phyloP scores from a whole-genome alignment of 2,888 invertebrate species.

The Andrena fulva region DNA sequence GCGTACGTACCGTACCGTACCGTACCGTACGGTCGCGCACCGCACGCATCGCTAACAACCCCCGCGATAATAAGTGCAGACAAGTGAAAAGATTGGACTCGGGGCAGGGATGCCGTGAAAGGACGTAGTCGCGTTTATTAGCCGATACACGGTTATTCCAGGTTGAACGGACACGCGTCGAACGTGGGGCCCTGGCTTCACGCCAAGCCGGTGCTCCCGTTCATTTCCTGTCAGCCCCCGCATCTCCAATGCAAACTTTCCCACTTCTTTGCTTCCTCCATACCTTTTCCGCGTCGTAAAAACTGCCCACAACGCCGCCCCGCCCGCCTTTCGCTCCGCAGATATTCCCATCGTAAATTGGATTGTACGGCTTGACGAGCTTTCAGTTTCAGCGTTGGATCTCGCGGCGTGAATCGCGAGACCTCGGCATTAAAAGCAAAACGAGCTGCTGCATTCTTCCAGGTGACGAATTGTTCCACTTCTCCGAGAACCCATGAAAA shows the following conservation, averaged over 20 bases:
- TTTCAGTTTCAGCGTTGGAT: not conserved
- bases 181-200: conserved; percentile 54
- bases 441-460: not conserved
- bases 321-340: not conserved
- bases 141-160: conserved; percentile 36
- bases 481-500: not conserved
- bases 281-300: not conserved
- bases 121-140: conserved; percentile 53
- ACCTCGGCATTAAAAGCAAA: not conserved
- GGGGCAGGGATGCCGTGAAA: not conserved
- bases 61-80: conserved; percentile 10
- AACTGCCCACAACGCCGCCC: not conserved
- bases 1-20: not conserved
- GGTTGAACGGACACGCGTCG: conserved; percentile 55
- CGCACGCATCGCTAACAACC: conserved; percentile 13
- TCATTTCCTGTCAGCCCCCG: conserved; percentile 40
- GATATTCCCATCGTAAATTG: not conserved
- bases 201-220: conserved; percentile 48
- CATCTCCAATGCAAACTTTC: conserved; percentile 61
- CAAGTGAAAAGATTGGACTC: conserved; percentile 8
- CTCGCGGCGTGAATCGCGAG: too few species aligned
- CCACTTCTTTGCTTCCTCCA: not conserved
- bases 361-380: not conserved
- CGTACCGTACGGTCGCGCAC: not conserved
- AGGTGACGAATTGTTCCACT: not conserved